phyloP scores from a whole-genome alignment of 53 echinoderm and acorn worm genomes.

The Hippasteria phrygiana region DNA sequence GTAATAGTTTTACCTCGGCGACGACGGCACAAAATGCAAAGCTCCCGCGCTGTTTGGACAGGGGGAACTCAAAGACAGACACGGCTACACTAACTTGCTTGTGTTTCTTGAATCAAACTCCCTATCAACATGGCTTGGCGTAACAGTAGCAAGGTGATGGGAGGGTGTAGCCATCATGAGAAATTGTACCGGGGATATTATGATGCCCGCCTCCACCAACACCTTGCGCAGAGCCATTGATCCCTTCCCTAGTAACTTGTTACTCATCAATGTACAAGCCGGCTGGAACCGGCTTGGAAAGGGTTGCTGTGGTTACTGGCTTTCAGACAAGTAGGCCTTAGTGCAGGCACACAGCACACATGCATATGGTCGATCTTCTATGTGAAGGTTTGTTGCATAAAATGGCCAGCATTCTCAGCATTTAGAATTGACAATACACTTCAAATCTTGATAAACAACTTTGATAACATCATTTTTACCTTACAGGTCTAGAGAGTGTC shows the following conservation, averaged over 20 bases:
- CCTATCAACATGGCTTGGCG: not conserved
- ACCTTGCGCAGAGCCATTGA: conserved; percentile 25
- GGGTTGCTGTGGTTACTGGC: not conserved
- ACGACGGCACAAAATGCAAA: not conserved
- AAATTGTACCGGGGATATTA: conserved; percentile 28
- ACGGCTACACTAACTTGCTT: not conserved
- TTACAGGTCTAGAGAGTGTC: too few relatives aligned
- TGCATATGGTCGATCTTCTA: not conserved
- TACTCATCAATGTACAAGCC: conserved; percentile 13
- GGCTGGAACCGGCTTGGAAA: not conserved
- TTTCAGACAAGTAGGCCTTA: not conserved
- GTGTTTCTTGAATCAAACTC: conserved; percentile 10
- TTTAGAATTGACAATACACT: too few relatives aligned
- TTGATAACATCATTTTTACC: too few relatives aligned
- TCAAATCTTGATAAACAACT: too few relatives aligned
- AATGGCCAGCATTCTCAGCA: too few relatives aligned
- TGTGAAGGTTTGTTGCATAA: not conserved
- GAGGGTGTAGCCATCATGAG: not conserved
- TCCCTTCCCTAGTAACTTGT: conserved; percentile 23
- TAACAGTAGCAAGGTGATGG: conserved; percentile 5
- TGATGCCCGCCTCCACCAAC: conserved; percentile 48
- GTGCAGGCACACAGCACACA: not conserved
- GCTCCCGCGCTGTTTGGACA: conserved; percentile 25
- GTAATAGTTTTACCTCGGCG: not conserved
- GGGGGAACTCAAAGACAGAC: conserved; percentile 4